Evolutionary conservation across 2,888 invertebrate species (phyloP), one percentile per base, ranked within the genome.

Genomic region (Drosophila falleni): DNA sequence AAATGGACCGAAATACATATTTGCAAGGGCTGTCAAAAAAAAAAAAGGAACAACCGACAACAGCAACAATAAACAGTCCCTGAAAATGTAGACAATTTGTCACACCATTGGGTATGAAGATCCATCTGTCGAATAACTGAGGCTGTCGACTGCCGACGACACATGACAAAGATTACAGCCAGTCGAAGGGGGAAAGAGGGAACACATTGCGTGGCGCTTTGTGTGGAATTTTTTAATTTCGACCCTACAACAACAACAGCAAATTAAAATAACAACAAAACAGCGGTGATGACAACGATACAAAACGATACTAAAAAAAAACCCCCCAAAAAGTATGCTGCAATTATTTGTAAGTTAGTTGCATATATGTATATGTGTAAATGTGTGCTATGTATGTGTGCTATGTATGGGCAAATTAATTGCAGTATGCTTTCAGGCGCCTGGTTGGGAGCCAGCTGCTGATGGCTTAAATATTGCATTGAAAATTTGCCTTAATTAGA

Each of bases 161-260:
- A 72, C 71, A 77, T 79, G 74, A 68, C 82, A 67, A 73, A 71
- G 88, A 81, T 79, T 70, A 78, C 64, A 71, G 46, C 41, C 62
- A 41, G 47, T 46, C 54, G 39, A 44, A 47, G 59, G n/a, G 54
- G 31, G 62, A 39, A 44, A 47, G 59, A 15, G 54, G 31, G 62
- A 26, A 50, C 64, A 47, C 64, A 53, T 78, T 68, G 69, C 65
- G 67, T 65, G 63, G 64, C 35, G 74, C 54, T 71, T 79, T 71
- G 61, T 84, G 70, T 77, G 85, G 89, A 87, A 89, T 85, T 85
- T 85, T 85, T 89, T 85, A 89, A 89, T 85, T 89, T 89, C 66
- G 55, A 35, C 66, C 56, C 56, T 26, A 58, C 53, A 66, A 41
- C 53, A 59, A 59, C 50, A 70, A 60, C 49, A 69, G 16, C 33